Conservation (phyloP, 2,113 vertebrate species). For the Rousettus leschenaultii region DNA sequence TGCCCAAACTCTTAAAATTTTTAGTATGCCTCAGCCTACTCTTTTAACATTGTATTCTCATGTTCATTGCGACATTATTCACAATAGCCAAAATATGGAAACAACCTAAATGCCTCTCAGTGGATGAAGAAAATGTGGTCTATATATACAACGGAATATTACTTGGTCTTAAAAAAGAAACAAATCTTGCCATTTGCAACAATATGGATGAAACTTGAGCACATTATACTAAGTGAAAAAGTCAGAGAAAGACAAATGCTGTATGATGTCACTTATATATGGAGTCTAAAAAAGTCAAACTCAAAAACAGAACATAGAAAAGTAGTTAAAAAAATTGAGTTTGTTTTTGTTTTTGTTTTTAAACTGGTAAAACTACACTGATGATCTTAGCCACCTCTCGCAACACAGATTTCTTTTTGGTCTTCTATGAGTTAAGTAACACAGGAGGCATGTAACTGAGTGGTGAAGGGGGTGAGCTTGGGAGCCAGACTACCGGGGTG, state of each 20-base stretch:
- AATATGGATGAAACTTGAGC: neutral
- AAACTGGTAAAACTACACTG: neutral
- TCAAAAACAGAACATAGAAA: neutral
- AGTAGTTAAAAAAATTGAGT: neutral
- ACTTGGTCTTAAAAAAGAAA: neutral
- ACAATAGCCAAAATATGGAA: neutral
- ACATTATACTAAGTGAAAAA: neutral
- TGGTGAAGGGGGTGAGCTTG: neutral
- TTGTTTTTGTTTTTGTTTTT: neutral
- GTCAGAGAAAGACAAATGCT: neutral
- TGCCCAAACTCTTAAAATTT: neutral
- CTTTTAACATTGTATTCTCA: neutral
- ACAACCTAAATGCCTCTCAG: neutral
- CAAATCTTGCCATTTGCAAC: neutral
- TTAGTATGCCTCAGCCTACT: neutral
- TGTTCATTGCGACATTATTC: neutral
- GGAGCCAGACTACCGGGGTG: too few species aligned
- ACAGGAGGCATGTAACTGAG: neutral
- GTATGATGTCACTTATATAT: neutral
- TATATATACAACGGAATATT: neutral
- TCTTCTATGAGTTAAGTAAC: neutral
- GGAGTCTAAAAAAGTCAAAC: neutral
- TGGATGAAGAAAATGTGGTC: neutral
- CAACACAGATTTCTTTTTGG: neutral
- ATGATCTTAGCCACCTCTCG: neutral